Evolutionary conservation across 2,797 vertebrate genomes (phyloP).

Genomic region (Anomalospiza imberbis): DNA sequence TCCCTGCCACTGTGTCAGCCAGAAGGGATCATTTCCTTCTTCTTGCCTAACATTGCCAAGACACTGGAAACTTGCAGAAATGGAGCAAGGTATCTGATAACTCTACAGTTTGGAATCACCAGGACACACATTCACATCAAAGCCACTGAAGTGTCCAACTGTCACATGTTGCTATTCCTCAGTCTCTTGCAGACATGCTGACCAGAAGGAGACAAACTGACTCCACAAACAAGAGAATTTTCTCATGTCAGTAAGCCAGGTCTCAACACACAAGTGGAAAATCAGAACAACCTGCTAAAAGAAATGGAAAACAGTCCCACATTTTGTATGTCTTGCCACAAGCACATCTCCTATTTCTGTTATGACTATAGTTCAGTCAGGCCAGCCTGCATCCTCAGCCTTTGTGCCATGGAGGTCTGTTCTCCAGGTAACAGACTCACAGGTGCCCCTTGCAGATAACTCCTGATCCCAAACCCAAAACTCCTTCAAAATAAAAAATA

Average conservation of each 20-base stretch:
- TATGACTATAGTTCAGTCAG: neutral
- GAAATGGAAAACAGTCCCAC: neutral
- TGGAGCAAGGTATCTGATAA: neutral
- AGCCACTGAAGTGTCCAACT: accelerated
- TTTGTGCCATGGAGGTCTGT: neutral
- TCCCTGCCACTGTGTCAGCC: neutral
- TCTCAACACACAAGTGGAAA: neutral
- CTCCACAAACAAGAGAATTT: neutral
- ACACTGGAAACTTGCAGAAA: neutral
- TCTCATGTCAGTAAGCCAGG: neutral
- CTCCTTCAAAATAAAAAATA: neutral
- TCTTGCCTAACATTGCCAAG: neutral
- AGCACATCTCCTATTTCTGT: neutral
- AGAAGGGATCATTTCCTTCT: neutral
- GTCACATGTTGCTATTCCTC: neutral
- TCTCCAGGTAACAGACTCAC: too few relatives aligned
- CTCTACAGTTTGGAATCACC: neutral
- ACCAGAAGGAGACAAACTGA: neutral
- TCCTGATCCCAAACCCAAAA: neutral
- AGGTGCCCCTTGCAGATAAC: neutral
- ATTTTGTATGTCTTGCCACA: neutral
- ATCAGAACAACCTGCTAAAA: neutral
- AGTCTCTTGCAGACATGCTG: accelerated
- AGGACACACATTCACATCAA: neutral
- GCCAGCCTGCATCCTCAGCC: accelerated